Conservation (phyloP, 2,888 invertebrate genomes). For the Saturnia pavonia region DNA sequence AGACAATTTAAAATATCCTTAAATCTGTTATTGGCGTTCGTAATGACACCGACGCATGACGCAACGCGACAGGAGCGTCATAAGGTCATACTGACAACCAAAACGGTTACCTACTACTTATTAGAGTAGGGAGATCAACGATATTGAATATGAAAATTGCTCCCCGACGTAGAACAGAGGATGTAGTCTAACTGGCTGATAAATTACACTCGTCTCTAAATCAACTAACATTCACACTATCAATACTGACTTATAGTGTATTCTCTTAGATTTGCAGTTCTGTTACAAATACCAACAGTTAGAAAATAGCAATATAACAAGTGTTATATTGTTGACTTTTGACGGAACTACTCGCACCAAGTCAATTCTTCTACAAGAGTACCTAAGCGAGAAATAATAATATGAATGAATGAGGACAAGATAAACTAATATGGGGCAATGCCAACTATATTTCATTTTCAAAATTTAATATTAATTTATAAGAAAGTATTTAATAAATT, state of each 20-base stretch:
- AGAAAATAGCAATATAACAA: no score
- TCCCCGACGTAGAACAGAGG: background rate
- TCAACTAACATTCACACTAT: background rate
- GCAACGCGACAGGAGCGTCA: no score
- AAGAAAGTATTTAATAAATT: no score
- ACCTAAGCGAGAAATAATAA: no score
- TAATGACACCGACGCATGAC: background rate
- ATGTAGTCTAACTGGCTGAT: background rate
- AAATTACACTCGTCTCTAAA: background rate
- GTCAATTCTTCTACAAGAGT: no score
- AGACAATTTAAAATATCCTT: no score
- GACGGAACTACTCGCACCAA: no score
- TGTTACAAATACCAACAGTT: background rate
- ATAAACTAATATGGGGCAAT: no score
- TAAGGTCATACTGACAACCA: background rate
- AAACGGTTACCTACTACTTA: background rate
- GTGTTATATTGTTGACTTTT: no score
- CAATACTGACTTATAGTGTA: background rate
- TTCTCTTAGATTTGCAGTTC: background rate
- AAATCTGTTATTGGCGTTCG: background rate
- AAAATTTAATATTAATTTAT: no score
- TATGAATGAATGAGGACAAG: no score
- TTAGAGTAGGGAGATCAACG: background rate
- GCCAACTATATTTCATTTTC: no score
- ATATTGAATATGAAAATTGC: conserved; percentile 10